These are phyloP conservation scores for Lindbergichthys nudifrons DNA, from an alignment of 2,797 vertebrate species.

Conservation along the genomic window DNA sequence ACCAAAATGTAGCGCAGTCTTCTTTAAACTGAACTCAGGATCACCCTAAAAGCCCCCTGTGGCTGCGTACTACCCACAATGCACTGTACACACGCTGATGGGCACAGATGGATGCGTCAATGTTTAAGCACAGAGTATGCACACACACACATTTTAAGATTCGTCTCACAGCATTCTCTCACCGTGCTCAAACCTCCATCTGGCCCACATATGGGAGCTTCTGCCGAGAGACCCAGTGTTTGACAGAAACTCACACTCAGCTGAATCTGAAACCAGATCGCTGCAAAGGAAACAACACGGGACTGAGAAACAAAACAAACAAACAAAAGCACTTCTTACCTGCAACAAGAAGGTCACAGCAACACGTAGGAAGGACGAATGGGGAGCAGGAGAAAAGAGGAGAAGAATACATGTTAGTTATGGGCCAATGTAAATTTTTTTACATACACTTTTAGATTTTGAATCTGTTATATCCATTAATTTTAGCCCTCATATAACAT, in stretches of 20 bases:
- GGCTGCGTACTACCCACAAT: not conserved
- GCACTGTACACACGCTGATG: constrained; percentile 13
- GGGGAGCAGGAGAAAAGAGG: not conserved
- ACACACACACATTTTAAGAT: constrained; percentile 37
- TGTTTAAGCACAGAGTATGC: constrained; percentile 9
- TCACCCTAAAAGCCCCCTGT: not conserved
- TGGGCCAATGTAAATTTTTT: not conserved
- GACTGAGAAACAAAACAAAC: constrained; percentile 10
- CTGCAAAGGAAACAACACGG: constrained; percentile 18
- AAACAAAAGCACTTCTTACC: constrained; percentile 55
- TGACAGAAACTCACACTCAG: constrained; percentile 57
- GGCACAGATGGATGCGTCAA: constrained; percentile 22
- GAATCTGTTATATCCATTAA: constrained; percentile 24
- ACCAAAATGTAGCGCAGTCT: not conserved
- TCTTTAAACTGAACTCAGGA: not conserved
- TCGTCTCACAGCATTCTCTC: constrained; percentile 50
- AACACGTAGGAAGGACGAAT: constrained; percentile 14
- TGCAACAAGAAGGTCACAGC: constrained; percentile 44
- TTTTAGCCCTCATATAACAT: not conserved
- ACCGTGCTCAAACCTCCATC: constrained; percentile 57
- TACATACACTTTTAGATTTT: not conserved
- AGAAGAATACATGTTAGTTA: constrained; percentile 26
- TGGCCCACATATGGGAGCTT: constrained; percentile 64
- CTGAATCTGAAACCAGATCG: constrained; percentile 23
- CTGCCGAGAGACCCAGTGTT: constrained; percentile 39